Evolutionary conservation across 2,888 invertebrate species (phyloP).

Genomic region (Boloria euphrosyne): DNA sequence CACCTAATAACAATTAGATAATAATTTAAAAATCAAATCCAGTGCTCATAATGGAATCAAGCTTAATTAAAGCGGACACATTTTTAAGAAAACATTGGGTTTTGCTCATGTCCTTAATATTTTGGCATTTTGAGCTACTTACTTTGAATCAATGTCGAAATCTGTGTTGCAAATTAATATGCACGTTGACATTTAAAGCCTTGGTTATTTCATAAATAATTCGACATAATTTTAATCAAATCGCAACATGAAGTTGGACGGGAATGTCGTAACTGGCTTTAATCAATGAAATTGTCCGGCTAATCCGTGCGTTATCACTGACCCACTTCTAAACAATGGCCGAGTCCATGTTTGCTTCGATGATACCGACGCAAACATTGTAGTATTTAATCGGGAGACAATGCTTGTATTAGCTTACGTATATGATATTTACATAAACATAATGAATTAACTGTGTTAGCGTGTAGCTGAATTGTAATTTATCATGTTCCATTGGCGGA

Average conservation of each 20-base stretch:
- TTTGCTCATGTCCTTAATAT: neutral
- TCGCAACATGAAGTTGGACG: conserved; percentile 7
- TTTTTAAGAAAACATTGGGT: neutral
- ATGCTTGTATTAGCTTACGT: conserved; percentile 30
- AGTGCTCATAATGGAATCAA: too few species aligned
- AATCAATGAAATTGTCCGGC: conserved; percentile 54
- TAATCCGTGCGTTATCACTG: conserved; percentile 58
- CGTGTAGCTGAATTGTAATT: neutral
- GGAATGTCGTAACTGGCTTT: conserved; percentile 44
- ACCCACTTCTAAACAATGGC: conserved; percentile 54
- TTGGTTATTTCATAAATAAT: conserved; percentile 25
- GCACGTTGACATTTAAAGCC: conserved; percentile 21
- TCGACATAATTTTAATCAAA: conserved; percentile 9
- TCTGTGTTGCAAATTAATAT: neutral
- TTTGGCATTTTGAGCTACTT: conserved; percentile 4
- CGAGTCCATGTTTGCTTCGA: conserved; percentile 38
- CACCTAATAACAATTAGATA: too few species aligned
- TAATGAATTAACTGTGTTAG: conserved; percentile 10
- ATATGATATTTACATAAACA: conserved; percentile 13
- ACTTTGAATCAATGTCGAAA: conserved; percentile 22
- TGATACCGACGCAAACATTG: conserved; percentile 26
- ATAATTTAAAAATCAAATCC: too few species aligned
- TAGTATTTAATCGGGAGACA: conserved; percentile 27
- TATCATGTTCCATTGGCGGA: neutral
- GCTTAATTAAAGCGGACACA: too few species aligned